These are phyloP conservation scores for Tragelaphus strepsiceros DNA, from an alignment of 2,113 vertebrate genomes.

Conservation along the genomic window DNA sequence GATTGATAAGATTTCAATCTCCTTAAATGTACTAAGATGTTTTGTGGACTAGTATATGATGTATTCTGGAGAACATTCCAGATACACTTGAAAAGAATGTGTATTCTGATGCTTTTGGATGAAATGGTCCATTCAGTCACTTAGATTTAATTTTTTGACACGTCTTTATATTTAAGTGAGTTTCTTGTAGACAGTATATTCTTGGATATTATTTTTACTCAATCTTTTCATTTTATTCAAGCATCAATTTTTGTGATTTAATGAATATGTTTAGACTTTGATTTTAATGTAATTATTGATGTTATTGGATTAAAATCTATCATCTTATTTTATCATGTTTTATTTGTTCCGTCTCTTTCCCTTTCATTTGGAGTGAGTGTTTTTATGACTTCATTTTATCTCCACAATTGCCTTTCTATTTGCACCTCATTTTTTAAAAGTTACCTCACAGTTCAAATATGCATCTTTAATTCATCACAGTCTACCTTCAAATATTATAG, in stretches of 20 bases:
- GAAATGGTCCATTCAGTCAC: background rate
- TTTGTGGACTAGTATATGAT: background rate
- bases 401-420: background rate
- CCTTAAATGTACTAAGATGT: background rate
- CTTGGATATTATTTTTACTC: background rate
- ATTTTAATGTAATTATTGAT: background rate
- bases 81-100: background rate
- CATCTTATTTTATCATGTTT: background rate
- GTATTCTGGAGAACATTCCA: background rate
- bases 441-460: background rate
- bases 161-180: background rate
- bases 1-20: background rate
- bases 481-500: background rate
- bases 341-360: background rate
- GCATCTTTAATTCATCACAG: background rate
- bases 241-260: background rate
- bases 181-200: background rate
- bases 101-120: background rate
- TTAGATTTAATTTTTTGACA: background rate
- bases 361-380: background rate
- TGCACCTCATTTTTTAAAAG: background rate
- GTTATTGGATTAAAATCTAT: background rate
- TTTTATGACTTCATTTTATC: background rate
- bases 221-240: conserved; percentile 6
- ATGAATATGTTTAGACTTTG: background rate